Evolutionary conservation across 2,113 vertebrate genomes (phyloP).

Genomic region (Trematocara marginatum): DNA sequence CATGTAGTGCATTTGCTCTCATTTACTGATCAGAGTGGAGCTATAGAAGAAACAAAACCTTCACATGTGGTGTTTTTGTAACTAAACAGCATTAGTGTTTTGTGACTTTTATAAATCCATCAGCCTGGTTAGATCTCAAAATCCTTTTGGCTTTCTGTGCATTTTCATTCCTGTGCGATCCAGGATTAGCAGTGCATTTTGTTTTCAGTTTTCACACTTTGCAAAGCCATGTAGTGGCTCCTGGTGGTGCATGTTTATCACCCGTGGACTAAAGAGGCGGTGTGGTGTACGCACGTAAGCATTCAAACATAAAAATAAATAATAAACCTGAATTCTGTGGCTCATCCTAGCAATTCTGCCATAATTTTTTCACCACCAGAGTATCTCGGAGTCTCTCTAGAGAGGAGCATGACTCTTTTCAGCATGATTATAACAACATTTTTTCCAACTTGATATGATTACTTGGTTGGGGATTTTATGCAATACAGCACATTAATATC

Average conservation of each 20-base stretch:
- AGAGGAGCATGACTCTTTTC: neutral
- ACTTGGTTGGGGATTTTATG: neutral
- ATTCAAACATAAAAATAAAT: neutral
- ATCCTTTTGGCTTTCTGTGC: neutral
- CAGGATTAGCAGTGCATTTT: neutral
- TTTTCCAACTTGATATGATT: constrained; percentile 15
- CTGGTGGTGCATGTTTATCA: neutral
- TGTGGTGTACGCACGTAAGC: neutral
- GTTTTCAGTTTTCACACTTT: neutral
- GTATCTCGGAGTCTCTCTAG: neutral
- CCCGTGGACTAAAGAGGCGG: neutral
- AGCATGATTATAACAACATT: constrained; percentile 15
- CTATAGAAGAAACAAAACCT: neutral
- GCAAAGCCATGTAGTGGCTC: neutral
- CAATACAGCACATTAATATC: neutral
- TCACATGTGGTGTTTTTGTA: neutral
- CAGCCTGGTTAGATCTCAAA: neutral
- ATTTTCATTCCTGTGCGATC: neutral
- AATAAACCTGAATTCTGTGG: neutral
- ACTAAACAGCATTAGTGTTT: neutral
- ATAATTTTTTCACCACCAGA: neutral
- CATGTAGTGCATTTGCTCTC: neutral
- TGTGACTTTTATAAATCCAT: neutral
- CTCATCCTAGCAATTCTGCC: neutral
- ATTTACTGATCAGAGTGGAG: neutral